Evolutionary conservation across 2,888 invertebrate species (phyloP), one percentile per base, ranked within the genome.

Genomic region (Polietes domitor): DNA sequence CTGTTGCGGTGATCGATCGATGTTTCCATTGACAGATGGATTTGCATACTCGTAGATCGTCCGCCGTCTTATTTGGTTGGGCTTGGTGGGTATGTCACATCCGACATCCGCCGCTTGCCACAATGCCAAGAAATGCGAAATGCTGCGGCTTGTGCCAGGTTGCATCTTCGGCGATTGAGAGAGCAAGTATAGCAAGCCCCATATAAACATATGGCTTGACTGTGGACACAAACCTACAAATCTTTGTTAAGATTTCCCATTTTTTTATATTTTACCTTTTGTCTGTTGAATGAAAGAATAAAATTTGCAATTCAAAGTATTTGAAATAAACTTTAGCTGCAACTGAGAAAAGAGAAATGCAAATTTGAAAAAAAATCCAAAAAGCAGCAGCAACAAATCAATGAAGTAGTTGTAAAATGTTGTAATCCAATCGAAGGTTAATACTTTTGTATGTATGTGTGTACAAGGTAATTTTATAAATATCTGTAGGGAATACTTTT

Each of bases 21-120:
- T 89, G 89, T 88, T 87, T 79, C 84, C 76, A 88, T 87, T 88
- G 89, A 88, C 88, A 88, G 86, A 86, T 86, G 87, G 87, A 89
- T 89, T 89, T 89, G 88, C 89, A 89, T 89, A 88, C 82, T 76
- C 77, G 55, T 78, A 68, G 65, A 76, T 47, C 28, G 50, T 28
- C 17, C 17, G 70, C 32, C 68, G 65, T 37, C 37, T 55, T 58
- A 19, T 37, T 58, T 47, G 43, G 70, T 32, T 65, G 63, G 68
- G 68, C 21, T 43, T 63, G 32, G 41, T 19, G n/a, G 43, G 43
- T 68, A 41, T 21, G 43, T 28, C 37, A 76, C 81, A 84, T 78
- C 81, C 81, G 81, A 76, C 81, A 84, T 78, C 81, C 81, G 81
- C 53, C 78, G 78, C 43, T 71, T 55, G 28, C 74, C 63, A 37